Evolutionary conservation across 1,140 invertebrate species (phyloP), one percentile per base, ranked within the genome.

Genomic region (Amphibalanus amphitrite): DNA sequence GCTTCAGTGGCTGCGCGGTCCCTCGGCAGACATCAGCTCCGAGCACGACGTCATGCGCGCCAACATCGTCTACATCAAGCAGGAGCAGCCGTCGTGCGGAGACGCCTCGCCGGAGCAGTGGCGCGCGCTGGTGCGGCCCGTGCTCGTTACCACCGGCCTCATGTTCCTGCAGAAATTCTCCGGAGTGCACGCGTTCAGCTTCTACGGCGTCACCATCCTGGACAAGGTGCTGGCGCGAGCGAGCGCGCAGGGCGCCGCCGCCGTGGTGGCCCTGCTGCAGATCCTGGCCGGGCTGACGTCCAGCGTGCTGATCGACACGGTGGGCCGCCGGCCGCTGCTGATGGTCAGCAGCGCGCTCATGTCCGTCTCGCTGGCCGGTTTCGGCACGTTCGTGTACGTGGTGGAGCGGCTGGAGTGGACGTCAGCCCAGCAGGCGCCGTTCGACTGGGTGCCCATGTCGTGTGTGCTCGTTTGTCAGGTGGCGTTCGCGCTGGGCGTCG

Each of bases 81-180:
- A 72, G 25, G 77, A 74, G 77, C 70, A 69, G 69, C 73, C 73
- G n/a, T 70, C 71, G 10, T 73, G 73, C 47, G 77, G 73, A 67
- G 67, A 74, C 69, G 20, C 47, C 1, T 23, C 13, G 20, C 47
- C 47, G 47, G 73, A 74, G 67, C 74, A 70, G 73, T 67, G 72
- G 26, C 73, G 84, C 83, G 72, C 75, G 29, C 69, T 78, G n/a
- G 65, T 75, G 28, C 84, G 86, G 73, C 90, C 89, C 10, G 86
- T 90, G 17, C 80, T 90, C 69, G 90, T 90, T 70, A 90, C 89
- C 1, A 91, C 89, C 79, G 89, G 88, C 0, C 80, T 91, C 68
- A 91, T 92, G 89, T 88, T 91, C 79, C 91, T 92, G 79, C 89
- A 90, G 76, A 82, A 88, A 71, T 91, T 92, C 76, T 89, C 88